These are phyloP conservation scores for Hippocampus zosterae DNA, from an alignment of 2,113 vertebrate genomes.

Conservation along the genomic window DNA sequence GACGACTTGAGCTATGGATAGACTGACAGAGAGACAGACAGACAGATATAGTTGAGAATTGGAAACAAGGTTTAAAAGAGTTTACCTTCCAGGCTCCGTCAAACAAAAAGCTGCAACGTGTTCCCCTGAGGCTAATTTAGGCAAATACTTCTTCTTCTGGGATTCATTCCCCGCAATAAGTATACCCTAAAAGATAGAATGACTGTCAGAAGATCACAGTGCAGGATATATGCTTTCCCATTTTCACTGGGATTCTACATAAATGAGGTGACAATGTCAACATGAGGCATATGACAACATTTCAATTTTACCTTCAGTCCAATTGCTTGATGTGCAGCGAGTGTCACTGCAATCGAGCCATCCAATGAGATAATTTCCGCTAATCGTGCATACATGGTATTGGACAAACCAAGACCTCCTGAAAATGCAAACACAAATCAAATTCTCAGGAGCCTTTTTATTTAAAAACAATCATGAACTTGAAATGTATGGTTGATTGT, in stretches of 20 bases:
- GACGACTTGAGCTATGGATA: too few relatives aligned
- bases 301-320: constrained; percentile 85
- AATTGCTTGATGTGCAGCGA: constrained; percentile 92
- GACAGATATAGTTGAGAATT: not conserved
- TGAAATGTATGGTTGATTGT: not conserved
- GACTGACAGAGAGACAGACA: too few relatives aligned
- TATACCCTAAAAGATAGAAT: constrained; percentile 78
- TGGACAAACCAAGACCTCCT: constrained; percentile 93
- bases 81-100: constrained; percentile 89
- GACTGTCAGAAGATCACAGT: constrained; percentile 5
- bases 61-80: not conserved
- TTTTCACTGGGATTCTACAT: too few relatives aligned
- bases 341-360: constrained; percentile 82
- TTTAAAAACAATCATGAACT: too few relatives aligned
- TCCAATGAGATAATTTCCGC: constrained; percentile 84
- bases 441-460: not conserved
- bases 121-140: constrained; percentile 85
- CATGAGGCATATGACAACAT: too few relatives aligned
- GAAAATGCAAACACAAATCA: not conserved
- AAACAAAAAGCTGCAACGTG: constrained; percentile 93
- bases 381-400: constrained; percentile 90
- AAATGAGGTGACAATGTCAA: not conserved
- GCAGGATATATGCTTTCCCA: not conserved
- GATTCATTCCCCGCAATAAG: constrained; percentile 87
- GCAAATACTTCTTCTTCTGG: constrained; percentile 91